Percentiles rank a stretch among this genome's conserved stretches.
Conservation (phyloP, 2,888 invertebrate species). For the Seira ritae region DNA sequence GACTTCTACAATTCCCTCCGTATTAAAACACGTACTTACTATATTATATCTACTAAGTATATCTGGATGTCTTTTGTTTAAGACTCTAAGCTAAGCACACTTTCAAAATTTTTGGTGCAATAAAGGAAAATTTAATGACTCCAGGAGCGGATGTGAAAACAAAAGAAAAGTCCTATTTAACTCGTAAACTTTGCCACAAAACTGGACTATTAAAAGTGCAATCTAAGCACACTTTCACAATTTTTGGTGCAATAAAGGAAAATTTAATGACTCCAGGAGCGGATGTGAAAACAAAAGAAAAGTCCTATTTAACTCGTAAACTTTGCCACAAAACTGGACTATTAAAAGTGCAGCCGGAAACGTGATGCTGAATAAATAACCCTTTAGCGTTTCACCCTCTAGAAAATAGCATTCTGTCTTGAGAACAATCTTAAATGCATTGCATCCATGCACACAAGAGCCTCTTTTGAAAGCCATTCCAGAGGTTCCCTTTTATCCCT, state of each 20-base stretch:
- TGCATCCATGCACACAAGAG: too few species aligned
- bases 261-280: slow-evolving; percentile 30
- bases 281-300: slow-evolving; percentile 33
- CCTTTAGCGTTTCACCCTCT: too few species aligned
- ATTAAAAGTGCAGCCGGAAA: slow-evolving; percentile 56
- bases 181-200: slow-evolving; percentile 23
- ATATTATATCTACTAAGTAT: too few species aligned
- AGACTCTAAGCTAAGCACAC: neutral
- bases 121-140: slow-evolving; percentile 39
- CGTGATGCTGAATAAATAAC: too few species aligned
- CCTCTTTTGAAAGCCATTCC: too few species aligned
- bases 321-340: slow-evolving; percentile 37
- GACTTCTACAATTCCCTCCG: too few species aligned
- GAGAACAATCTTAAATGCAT: too few species aligned
- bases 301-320: slow-evolving; percentile 16
- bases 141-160: slow-evolving; percentile 24
- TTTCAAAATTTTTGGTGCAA: neutral
- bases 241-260: slow-evolving; percentile 17
- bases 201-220: neutral
- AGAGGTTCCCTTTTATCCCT: too few species aligned
- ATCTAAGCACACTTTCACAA: neutral
- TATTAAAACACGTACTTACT: too few species aligned
- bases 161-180: slow-evolving; percentile 20
- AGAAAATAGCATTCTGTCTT: too few species aligned
- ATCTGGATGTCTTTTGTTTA: too few species aligned